Evolutionary conservation across 2,797 vertebrate species (phyloP).

Genomic region (Falco rusticolus): DNA sequence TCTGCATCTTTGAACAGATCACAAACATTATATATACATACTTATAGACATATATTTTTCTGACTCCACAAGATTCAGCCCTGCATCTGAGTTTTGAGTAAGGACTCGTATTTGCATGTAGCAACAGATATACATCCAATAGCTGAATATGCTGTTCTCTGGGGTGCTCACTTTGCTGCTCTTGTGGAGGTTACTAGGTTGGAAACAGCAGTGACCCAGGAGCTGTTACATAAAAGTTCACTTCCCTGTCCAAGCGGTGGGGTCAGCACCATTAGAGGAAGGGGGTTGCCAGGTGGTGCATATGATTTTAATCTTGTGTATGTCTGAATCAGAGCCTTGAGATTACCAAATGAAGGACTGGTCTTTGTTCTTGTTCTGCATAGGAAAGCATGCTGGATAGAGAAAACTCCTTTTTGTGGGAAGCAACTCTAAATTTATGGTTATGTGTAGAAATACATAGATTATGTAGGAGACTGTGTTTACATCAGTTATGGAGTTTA

Average conservation of each 20-base stretch:
- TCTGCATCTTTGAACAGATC: neutral
- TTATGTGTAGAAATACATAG: neutral
- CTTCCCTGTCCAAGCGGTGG: neutral
- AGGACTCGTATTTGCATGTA: neutral
- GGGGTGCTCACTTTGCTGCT: neutral
- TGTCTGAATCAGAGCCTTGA: neutral
- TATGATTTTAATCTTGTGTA: neutral
- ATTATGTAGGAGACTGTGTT: neutral
- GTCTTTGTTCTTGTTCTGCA: neutral
- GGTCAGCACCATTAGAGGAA: too few relatives aligned
- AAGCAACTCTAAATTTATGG: neutral
- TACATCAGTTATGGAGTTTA: neutral
- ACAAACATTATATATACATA: neutral
- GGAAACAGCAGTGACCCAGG: neutral
- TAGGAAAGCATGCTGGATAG: neutral
- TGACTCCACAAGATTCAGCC: neutral
- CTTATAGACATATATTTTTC: neutral
- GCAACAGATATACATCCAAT: neutral
- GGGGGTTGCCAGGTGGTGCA: neutral
- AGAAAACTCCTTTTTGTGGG: neutral
- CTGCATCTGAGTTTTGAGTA: neutral
- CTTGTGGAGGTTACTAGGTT: neutral
- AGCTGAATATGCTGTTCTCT: neutral
- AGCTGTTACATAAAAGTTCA: neutral
- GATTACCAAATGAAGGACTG: neutral